Evolutionary conservation across 2,113 vertebrate genomes (phyloP).

Genomic region (Tachycineta bicolor): DNA sequence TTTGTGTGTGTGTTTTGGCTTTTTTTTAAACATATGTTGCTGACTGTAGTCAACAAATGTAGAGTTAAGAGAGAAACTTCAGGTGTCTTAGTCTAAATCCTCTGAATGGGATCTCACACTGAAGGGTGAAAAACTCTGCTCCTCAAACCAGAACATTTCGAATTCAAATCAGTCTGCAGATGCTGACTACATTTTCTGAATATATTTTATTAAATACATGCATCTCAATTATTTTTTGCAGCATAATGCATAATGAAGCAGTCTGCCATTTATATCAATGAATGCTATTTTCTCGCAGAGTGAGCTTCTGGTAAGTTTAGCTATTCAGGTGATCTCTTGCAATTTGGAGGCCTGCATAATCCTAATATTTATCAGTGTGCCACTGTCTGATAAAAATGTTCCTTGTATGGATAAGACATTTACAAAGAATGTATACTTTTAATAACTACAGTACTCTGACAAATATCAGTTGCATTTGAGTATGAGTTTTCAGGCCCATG

Average conservation of each 20-base stretch:
- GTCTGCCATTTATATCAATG: neutral
- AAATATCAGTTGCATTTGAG: neutral
- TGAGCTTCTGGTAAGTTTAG: neutral
- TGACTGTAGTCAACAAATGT: neutral
- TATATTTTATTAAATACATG: neutral
- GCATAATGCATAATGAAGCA: neutral
- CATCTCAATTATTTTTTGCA: neutral
- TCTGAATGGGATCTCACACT: neutral
- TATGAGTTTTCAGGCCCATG: neutral
- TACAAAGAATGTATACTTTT: neutral
- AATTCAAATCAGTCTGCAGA: neutral
- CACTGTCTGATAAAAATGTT: neutral
- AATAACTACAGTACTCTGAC: neutral
- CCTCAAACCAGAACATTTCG: neutral
- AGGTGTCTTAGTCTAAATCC: neutral
- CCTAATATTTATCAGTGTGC: conserved; percentile 17
- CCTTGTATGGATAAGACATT: neutral
- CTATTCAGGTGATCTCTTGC: neutral
- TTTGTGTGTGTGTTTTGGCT: neutral
- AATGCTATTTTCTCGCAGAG: neutral
- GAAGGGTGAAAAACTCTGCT: neutral
- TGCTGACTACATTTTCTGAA: neutral
- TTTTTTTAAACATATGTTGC: neutral
- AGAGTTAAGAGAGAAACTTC: neutral
- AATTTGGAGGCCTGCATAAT: neutral